These are phyloP conservation scores for Halichoeres trimaculatus DNA, from an alignment of 2,113 vertebrate species.

Conservation along the genomic window DNA sequence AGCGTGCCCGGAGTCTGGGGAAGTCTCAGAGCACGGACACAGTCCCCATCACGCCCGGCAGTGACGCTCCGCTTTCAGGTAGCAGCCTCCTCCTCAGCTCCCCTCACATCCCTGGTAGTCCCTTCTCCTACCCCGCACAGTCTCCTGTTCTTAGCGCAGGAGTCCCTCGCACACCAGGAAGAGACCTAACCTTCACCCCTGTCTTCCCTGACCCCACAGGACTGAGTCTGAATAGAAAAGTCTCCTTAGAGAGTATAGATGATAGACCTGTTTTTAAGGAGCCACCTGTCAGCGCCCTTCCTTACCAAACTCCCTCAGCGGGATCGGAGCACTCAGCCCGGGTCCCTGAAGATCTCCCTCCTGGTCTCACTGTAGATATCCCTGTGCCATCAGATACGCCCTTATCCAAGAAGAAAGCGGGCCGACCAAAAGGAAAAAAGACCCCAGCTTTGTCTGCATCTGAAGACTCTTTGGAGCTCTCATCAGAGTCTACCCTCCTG, in stretches of 20 bases:
- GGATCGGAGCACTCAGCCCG: constrained; percentile 73
- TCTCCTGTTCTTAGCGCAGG: constrained; percentile 91
- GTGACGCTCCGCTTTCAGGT: constrained; percentile 90
- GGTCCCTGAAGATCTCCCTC: constrained; percentile 75
- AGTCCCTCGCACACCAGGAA: constrained; percentile 94
- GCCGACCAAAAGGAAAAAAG: constrained; percentile 86
- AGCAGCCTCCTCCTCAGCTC: constrained; percentile 91
- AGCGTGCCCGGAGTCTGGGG: constrained; percentile 82
- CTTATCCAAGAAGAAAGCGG: constrained; percentile 87
- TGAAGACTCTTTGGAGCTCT: constrained; percentile 81
- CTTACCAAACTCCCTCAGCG: constrained; percentile 76
- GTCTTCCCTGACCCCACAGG: constrained; percentile 91
- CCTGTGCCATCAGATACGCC: constrained; percentile 79
- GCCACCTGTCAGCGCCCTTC: constrained; percentile 81
- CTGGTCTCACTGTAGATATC: constrained; percentile 78
- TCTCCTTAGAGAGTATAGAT: constrained; percentile 87
- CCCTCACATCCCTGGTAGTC: constrained; percentile 93
- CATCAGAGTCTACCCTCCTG: constrained; percentile 61
- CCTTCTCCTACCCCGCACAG: constrained; percentile 94
- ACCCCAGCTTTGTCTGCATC: constrained; percentile 73
- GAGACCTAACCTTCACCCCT: constrained; percentile 94
- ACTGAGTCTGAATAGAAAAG: constrained; percentile 84
- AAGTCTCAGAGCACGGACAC: constrained; percentile 94
- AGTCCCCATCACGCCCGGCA: constrained; percentile 89
- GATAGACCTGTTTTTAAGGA: constrained; percentile 88